Conservation (phyloP, 2,888 invertebrate species). For the Esperia sulphurella region DNA sequence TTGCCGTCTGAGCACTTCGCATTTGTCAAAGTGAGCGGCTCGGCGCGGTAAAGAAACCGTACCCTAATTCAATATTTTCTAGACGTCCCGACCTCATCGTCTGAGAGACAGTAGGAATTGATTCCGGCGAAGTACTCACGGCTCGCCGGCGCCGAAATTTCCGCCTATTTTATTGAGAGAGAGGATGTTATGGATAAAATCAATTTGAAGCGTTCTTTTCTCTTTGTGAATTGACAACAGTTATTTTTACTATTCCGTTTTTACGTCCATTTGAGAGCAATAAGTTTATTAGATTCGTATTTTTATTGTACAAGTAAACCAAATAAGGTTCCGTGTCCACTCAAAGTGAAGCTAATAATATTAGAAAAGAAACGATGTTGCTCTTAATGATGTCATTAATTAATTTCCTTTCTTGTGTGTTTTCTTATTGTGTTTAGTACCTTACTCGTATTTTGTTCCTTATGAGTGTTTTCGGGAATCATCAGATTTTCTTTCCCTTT, state of each 20-base stretch:
- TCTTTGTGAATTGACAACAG: not conserved
- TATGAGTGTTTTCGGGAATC: too few relatives aligned
- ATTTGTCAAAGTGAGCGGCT: not conserved
- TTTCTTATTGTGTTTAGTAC: too few relatives aligned
- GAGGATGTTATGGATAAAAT: constrained; percentile 3
- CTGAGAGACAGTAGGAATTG: constrained; percentile 12
- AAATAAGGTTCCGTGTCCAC: too few relatives aligned
- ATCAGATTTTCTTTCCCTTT: too few relatives aligned
- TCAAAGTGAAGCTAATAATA: too few relatives aligned
- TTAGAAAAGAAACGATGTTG: too few relatives aligned
- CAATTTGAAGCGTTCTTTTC: not conserved
- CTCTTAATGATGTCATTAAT: too few relatives aligned
- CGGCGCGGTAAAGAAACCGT: constrained; percentile 9
- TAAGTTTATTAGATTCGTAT: too few relatives aligned
- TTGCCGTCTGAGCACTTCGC: not conserved
- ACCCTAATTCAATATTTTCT: constrained; percentile 16
- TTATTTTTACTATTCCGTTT: not conserved
- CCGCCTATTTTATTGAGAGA: constrained; percentile 14
- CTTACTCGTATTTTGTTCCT: too few relatives aligned
- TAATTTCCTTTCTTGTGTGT: too few relatives aligned
- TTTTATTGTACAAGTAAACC: too few relatives aligned
- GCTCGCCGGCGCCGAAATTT: constrained; percentile 13
- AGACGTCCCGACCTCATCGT: constrained; percentile 10
- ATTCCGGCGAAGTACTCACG: constrained; percentile 14
- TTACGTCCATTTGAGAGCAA: too few relatives aligned